Percentiles rank a stretch among this genome's conserved stretches.
Conservation (phyloP, 2,797 vertebrate genomes). For the Pelochelys cantorii region DNA sequence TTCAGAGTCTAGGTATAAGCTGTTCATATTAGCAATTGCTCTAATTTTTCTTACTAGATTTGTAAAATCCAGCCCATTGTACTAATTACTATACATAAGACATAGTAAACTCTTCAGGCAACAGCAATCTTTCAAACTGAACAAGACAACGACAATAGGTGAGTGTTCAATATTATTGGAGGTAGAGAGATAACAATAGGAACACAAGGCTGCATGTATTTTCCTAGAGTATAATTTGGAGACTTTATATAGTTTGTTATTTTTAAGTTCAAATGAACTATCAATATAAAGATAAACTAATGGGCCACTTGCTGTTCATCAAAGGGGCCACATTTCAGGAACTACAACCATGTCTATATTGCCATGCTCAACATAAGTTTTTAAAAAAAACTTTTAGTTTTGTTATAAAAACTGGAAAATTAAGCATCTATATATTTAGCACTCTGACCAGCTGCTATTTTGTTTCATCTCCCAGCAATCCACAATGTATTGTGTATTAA, state of each 20-base stretch:
- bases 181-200: not conserved
- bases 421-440: not conserved
- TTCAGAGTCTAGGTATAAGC: not conserved
- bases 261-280: not conserved
- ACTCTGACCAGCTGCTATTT: not conserved
- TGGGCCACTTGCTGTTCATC: not conserved
- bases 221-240: not conserved
- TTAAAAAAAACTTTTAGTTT: not conserved
- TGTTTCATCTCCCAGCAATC: not conserved
- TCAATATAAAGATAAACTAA: accelerated
- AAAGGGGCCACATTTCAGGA: not conserved
- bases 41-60: not conserved
- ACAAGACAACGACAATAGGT: accelerated
- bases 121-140: accelerated
- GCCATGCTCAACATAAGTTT: not conserved
- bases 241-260: not conserved
- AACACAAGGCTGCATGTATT: accelerated
- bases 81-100: accelerated
- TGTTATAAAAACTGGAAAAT: not conserved
- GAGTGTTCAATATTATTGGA: accelerated
- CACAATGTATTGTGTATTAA: not conserved
- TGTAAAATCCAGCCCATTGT: not conserved
- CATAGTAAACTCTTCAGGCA: accelerated
- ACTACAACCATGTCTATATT: not conserved
- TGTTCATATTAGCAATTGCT: accelerated